Conservation (phyloP, 2,113 vertebrate genomes). For the Suncus etruscus region DNA sequence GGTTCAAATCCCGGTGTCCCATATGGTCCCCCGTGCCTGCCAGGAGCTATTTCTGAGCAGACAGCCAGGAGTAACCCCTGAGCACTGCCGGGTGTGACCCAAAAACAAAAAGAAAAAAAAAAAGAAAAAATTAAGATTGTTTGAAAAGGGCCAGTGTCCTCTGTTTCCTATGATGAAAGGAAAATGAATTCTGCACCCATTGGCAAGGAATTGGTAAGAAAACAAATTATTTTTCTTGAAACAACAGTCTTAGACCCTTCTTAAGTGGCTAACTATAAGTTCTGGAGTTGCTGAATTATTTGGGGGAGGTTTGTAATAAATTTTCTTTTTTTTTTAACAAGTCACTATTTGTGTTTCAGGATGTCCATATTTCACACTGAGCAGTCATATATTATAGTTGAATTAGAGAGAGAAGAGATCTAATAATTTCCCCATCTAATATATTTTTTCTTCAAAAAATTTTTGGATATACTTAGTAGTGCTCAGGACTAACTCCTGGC, state of each 20-base stretch:
- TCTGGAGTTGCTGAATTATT: constrained; percentile 7
- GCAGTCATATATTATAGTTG: background rate
- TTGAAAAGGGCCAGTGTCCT: constrained; percentile 71
- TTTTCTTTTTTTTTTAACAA: constrained; percentile 28
- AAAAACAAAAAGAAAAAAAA: too few species aligned
- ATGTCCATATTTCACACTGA: too few species aligned
- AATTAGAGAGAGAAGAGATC: constrained; percentile 4
- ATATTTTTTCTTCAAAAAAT: too few species aligned
- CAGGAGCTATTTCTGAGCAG: too few species aligned
- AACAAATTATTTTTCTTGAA: constrained; percentile 47
- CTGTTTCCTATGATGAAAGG: constrained; percentile 64
- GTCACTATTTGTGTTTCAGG: background rate
- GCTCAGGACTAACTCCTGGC: too few species aligned
- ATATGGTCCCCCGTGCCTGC: too few species aligned
- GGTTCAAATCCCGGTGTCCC: too few species aligned
- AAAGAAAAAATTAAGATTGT: constrained; percentile 34
- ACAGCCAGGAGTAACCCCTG: too few species aligned
- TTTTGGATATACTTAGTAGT: too few species aligned
- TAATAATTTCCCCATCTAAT: background rate
- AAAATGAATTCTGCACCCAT: constrained; percentile 16
- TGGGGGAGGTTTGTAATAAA: background rate
- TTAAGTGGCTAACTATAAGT: constrained; percentile 3
- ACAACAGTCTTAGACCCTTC: background rate
- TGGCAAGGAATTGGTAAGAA: constrained; percentile 37
- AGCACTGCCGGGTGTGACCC: too few species aligned